Evolutionary conservation across 1,140 invertebrate species (phyloP).

Genomic region (Cyclina sinensis): DNA sequence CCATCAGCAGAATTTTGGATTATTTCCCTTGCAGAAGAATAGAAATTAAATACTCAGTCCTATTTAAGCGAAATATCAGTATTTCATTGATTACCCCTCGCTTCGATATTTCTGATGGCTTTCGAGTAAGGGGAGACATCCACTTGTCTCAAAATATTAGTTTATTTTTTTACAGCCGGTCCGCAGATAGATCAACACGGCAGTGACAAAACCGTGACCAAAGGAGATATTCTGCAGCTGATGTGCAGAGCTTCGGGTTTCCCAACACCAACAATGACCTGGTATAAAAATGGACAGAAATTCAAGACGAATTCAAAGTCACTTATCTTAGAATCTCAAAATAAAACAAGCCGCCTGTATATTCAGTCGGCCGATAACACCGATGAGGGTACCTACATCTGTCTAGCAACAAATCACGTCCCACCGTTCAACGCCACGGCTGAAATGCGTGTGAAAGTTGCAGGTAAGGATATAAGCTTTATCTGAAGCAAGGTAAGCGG

Average conservation of each 20-base stretch:
- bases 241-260: constrained; percentile 81
- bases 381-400: constrained; percentile 91
- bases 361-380: constrained; percentile 89
- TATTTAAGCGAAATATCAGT: no score
- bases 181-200: constrained; percentile 37
- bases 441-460: constrained; percentile 90
- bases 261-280: constrained; percentile 76
- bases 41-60: no score
- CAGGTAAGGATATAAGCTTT: no score
- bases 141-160: no score
- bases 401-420: constrained; percentile 87
- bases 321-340: constrained; percentile 44
- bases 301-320: constrained; percentile 50
- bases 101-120: no score
- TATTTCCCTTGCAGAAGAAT: no score
- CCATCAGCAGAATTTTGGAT: no score
- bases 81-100: no score
- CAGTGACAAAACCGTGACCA: constrained; percentile 81
- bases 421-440: constrained; percentile 77
- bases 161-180: constrained; percentile 38
- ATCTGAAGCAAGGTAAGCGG: no score
- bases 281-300: constrained; percentile 77
- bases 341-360: constrained; percentile 86
- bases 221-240: constrained; percentile 80
- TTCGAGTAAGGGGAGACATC: no score